These are phyloP conservation scores for Notamacropus eugenii DNA, from an alignment of 2,797 vertebrate genomes.

Conservation along the genomic window DNA sequence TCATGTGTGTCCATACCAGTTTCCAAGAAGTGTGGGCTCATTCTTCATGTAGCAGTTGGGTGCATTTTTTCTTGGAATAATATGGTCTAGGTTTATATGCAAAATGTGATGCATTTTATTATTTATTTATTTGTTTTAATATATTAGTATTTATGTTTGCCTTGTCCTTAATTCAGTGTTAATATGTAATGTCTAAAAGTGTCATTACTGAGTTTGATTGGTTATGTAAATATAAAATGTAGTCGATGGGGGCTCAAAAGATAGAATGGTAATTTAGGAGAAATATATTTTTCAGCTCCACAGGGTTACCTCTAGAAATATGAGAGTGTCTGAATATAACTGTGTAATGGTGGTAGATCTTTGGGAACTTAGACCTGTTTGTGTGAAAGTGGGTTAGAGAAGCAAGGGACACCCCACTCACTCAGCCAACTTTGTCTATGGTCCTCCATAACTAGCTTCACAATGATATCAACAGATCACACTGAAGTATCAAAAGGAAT, in stretches of 20 bases:
- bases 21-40: neutral
- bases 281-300: neutral
- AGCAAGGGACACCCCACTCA: too few relatives aligned
- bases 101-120: neutral
- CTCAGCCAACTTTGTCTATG: neutral
- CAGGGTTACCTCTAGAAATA: neutral
- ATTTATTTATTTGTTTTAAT: neutral
- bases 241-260: neutral
- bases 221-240: neutral
- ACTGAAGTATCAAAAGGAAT: neutral
- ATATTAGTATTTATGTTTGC: neutral
- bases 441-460: neutral
- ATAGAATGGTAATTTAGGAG: neutral
- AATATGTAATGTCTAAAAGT: neutral
- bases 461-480: neutral
- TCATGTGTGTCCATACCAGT: neutral
- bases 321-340: neutral
- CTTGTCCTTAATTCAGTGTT: neutral
- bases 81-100: neutral
- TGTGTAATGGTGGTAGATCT: neutral
- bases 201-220: neutral
- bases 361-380: neutral
- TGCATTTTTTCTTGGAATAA: neutral
- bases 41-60: neutral
- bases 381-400: neutral